A percentile compares a stretch with the other conserved stretches of the same genome.
These are phyloP conservation scores for Herminia tarsipennalis DNA, from an alignment of 2,888 invertebrate genomes.

Conservation along the genomic window DNA sequence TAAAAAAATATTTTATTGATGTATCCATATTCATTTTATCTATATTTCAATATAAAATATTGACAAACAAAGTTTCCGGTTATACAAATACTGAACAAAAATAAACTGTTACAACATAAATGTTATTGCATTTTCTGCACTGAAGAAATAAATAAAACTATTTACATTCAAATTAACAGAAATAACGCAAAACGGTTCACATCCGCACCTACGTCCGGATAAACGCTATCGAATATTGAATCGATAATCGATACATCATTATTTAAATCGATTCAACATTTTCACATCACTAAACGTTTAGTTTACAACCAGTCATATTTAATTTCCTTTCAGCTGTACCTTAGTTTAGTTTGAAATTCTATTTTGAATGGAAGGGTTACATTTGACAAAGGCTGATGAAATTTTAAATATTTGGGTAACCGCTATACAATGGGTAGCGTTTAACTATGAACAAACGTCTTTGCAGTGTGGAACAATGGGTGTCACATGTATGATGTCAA, in stretches of 20 bases:
- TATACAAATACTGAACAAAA: neutral
- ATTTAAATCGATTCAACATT: neutral
- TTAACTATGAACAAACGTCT: slow-evolving; percentile 23
- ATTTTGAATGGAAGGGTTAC: slow-evolving; percentile 17
- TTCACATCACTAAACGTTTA: slow-evolving; percentile 15
- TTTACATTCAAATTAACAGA: slow-evolving; percentile 3
- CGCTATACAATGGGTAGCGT: slow-evolving; percentile 23
- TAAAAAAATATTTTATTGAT: too few relatives aligned
- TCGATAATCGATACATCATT: slow-evolving; percentile 1
- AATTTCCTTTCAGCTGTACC: slow-evolving; percentile 32
- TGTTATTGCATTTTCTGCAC: neutral
- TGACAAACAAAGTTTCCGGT: too few relatives aligned
- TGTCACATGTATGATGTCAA: slow-evolving; percentile 3
- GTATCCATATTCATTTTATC: too few relatives aligned
- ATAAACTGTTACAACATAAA: neutral
- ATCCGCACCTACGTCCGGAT: neutral
- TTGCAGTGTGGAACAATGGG: slow-evolving; percentile 21
- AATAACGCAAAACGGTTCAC: neutral
- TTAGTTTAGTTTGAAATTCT: slow-evolving; percentile 17
- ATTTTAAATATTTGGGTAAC: slow-evolving; percentile 30
- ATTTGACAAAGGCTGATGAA: slow-evolving; percentile 28
- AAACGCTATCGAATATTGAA: slow-evolving; percentile 1
- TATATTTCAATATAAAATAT: too few relatives aligned
- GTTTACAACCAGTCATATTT: slow-evolving; percentile 37
- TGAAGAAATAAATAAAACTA: neutral